These are phyloP conservation scores for Noctua janthina DNA, from an alignment of 2,888 invertebrate genomes.

Conservation along the genomic window DNA sequence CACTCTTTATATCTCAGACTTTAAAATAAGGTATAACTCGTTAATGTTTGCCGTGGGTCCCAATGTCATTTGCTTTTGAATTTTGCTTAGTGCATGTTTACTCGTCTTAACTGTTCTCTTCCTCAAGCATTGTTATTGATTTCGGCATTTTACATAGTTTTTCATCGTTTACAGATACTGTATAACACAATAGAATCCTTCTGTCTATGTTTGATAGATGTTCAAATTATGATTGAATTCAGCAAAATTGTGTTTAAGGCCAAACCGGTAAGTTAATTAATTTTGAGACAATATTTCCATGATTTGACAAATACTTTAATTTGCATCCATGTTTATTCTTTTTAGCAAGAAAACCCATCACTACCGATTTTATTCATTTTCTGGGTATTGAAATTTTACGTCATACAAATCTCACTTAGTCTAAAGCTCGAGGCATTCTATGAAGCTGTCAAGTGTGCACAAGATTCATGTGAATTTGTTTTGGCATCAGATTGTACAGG, in stretches of 20 bases:
- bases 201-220: neutral
- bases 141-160: neutral
- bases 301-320: neutral
- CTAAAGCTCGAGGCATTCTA: neutral
- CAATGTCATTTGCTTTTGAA: too few species aligned
- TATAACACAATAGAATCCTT: neutral
- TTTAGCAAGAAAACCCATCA: neutral
- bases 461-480: conserved; percentile 8
- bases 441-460: neutral
- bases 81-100: too few species aligned
- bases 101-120: neutral
- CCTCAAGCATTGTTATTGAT: neutral
- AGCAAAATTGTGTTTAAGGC: neutral
- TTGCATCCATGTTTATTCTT: neutral
- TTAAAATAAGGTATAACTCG: too few species aligned
- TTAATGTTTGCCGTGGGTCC: too few species aligned
- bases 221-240: conserved; percentile 16
- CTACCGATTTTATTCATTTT: neutral
- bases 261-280: neutral
- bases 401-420: neutral
- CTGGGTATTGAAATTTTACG: conserved; percentile 2
- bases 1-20: too few species aligned
- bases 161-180: conserved; percentile 3
- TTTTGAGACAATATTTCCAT: neutral
- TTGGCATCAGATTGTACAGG: neutral